phyloP scores from a whole-genome alignment of 2,113 vertebrate genomes.

The Cichladusa arquata region DNA sequence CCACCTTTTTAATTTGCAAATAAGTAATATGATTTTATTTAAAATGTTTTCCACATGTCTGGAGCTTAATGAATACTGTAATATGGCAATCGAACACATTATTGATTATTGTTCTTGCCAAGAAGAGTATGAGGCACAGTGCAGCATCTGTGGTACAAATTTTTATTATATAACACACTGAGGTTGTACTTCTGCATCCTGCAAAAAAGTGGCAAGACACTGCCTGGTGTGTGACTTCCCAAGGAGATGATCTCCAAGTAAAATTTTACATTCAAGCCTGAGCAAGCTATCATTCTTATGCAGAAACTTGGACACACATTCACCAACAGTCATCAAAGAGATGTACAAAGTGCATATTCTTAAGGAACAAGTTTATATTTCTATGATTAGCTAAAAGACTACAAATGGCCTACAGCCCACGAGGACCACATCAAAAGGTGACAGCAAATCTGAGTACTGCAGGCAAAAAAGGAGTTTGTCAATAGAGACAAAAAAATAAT shows the following conservation, averaged over 20 bases:
- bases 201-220: neutral
- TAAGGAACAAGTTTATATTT: neutral
- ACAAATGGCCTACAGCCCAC: neutral
- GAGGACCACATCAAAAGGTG: neutral
- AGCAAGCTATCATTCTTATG: neutral
- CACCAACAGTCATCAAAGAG: neutral
- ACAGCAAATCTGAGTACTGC: neutral
- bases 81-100: neutral
- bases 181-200: neutral
- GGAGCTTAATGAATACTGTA: neutral
- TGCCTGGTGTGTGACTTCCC: neutral
- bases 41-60: neutral
- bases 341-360: neutral
- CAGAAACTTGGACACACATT: neutral
- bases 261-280: neutral
- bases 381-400: neutral
- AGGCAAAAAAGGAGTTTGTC: neutral
- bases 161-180: neutral
- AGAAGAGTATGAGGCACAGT: neutral
- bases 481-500: neutral
- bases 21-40: neutral
- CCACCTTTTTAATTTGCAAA: neutral
- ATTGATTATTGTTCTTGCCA: neutral
- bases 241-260: neutral
- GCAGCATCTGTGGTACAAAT: neutral